Percentiles rank a stretch among this genome's conserved stretches.
These are phyloP conservation scores for Watsonalla binaria DNA, from an alignment of 2,888 invertebrate genomes.

Conservation along the genomic window DNA sequence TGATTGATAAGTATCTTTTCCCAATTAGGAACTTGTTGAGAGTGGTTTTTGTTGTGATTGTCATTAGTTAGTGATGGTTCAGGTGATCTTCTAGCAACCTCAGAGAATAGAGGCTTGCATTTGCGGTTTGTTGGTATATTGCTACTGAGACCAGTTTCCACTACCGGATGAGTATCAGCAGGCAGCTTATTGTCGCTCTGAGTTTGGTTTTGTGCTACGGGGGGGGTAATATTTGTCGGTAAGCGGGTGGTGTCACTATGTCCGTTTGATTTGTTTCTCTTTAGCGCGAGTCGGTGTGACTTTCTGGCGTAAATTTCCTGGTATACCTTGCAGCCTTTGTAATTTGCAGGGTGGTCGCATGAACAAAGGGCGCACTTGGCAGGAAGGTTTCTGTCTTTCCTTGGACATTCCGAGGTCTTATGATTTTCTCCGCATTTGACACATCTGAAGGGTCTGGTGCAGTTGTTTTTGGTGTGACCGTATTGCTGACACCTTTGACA, in stretches of 20 bases:
- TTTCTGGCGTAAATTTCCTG: slow-evolving; percentile 10
- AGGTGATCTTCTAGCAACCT: no score
- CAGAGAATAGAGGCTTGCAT: no score
- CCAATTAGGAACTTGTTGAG: slow-evolving; percentile 1
- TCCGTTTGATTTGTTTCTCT: background rate
- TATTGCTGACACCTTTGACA: slow-evolving; percentile 22
- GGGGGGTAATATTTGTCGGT: background rate
- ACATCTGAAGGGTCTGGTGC: slow-evolving; percentile 17
- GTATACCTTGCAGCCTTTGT: slow-evolving; percentile 11
- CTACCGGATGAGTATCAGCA: no score
- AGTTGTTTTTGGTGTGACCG: slow-evolving; percentile 18
- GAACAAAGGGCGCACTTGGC: slow-evolving; percentile 16
- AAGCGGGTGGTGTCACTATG: background rate
- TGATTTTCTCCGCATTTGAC: slow-evolving; percentile 21
- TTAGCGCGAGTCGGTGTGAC: background rate
- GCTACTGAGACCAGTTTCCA: no score
- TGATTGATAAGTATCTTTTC: slow-evolving; percentile 10
- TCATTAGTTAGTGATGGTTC: background rate
- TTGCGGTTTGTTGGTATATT: no score
- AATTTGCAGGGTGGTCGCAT: slow-evolving; percentile 13
- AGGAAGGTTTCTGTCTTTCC: slow-evolving; percentile 12
- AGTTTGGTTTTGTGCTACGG: background rate
- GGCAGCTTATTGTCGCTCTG: no score
- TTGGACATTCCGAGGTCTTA: slow-evolving; percentile 18
- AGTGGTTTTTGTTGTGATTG: background rate